Evolutionary conservation across 2,797 vertebrate genomes (phyloP).

Genomic region (Orestias chungarensis): DNA sequence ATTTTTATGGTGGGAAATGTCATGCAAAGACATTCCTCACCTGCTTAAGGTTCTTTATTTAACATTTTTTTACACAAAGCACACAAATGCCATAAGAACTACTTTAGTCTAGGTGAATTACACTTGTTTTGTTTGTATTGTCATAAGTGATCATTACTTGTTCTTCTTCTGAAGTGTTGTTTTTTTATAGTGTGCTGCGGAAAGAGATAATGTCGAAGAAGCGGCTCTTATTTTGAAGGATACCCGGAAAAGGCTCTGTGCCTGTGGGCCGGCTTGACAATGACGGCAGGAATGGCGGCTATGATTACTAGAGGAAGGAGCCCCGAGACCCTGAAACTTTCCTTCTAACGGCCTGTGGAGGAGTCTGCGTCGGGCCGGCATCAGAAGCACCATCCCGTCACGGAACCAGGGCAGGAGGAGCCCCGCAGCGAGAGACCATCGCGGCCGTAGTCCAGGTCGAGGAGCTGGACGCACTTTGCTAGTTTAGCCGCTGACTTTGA

Average conservation of each 20-base stretch:
- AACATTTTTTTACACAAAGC: neutral
- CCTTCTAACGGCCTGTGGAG: conserved; percentile 71
- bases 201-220: too few relatives aligned
- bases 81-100: neutral
- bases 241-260: conserved; percentile 16
- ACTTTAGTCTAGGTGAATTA: neutral
- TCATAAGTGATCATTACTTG: too few relatives aligned
- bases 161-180: too few relatives aligned
- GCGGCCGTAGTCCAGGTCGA: conserved; percentile 30
- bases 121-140: neutral
- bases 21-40: too few relatives aligned
- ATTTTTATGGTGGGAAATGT: too few relatives aligned
- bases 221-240: conserved; percentile 51
- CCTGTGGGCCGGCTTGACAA: conserved; percentile 25
- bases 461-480: conserved; percentile 64
- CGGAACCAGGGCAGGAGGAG: conserved; percentile 31
- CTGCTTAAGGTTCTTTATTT: too few relatives aligned
- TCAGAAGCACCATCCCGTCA: conserved; percentile 27
- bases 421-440: conserved; percentile 16
- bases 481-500: conserved; percentile 72
- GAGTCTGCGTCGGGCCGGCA: conserved; percentile 41
- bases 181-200: neutral
- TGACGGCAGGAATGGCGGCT: conserved; percentile 81
- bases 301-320: conserved; percentile 80
- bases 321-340: conserved; percentile 83